Evolutionary conservation across 2,113 vertebrate species (phyloP), one percentile per base, ranked within the genome.

Genomic region (Centropristis striata): DNA sequence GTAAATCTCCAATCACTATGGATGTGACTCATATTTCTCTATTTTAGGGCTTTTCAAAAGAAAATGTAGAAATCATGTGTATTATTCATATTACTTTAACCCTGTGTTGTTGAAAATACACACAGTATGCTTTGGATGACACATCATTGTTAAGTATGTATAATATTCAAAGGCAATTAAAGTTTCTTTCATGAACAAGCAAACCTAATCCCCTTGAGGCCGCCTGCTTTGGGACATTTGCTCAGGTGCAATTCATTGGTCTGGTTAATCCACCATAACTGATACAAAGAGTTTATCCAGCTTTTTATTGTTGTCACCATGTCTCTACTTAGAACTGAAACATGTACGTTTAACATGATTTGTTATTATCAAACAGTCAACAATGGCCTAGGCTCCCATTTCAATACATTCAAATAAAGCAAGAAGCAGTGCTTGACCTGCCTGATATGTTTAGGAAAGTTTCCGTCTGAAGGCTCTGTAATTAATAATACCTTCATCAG

Each of bases 171-270:
- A 73, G 46, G 28, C 37, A 42, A 15, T 66, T 50, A 21, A 50
- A 57, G 23, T 69, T 71, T 75, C 27, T 81, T 69, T 32, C 50
- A 57, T 37, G 50, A 79, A 71, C 63, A 32, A 73, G 53, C 12
- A 23, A 49, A 37, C 41, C 16, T 71, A 32, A 57, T 79, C 50
- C 49, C 57, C 57, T 55, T 71, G 12, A 55, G 25, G 47, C 47
- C 18, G 25, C 47, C 18, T 55, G 66, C 37, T 64, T 70, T 71
- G 14, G 37, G 57, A 70, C 36, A 28, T 68, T 78, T 44, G 50
- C 68, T 65, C 47, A 21, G 58, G 51, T 60, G 47, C 27, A 57
- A 61, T 82, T 79, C 67, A 74, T 70, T 5, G 5, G 46, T 46
- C 47, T 80, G 23, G 8, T 23, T 84, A 74, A 78, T 81, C 54